Percentiles rank a stretch among this genome's conserved stretches.
phyloP scores from a whole-genome alignment of 2,797 vertebrate species.

The Chelon auratus region DNA sequence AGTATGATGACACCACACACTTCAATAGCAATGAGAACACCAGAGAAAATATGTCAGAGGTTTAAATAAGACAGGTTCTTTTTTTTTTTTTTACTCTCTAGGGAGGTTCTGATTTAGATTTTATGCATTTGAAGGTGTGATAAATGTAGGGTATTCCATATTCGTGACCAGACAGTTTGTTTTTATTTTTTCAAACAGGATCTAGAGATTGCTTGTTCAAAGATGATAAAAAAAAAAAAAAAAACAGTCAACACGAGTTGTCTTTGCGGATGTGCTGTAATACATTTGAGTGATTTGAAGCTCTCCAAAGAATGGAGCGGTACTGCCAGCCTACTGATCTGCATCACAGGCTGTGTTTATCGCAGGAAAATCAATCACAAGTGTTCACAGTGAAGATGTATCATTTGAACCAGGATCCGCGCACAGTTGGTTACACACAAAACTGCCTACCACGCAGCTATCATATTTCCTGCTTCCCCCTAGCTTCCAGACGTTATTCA shows the following conservation, averaged over 20 bases:
- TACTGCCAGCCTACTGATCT: neutral
- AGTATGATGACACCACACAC: neutral
- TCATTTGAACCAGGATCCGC: neutral
- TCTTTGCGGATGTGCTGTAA: neutral
- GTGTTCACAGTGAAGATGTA: neutral
- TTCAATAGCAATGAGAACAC: neutral
- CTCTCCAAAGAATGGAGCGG: neutral
- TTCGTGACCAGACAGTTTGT: no score
- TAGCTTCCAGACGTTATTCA: constrained; percentile 11
- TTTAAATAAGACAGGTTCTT: neutral
- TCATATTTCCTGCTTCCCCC: neutral
- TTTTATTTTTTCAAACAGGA: no score
- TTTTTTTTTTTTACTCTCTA: neutral
- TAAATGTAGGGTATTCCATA: neutral
- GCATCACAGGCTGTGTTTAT: neutral
- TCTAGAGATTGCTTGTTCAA: no score
- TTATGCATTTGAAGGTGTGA: no score
- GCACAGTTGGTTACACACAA: neutral
- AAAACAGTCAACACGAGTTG: neutral
- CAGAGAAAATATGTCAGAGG: neutral
- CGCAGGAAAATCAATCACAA: neutral
- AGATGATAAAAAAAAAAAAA: neutral
- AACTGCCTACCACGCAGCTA: neutral
- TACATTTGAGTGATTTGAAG: neutral
- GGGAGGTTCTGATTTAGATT: neutral